Base-by-base conservation (phyloP, 2,797 vertebrate genomes). In the Poecilia wingei region DNA sequence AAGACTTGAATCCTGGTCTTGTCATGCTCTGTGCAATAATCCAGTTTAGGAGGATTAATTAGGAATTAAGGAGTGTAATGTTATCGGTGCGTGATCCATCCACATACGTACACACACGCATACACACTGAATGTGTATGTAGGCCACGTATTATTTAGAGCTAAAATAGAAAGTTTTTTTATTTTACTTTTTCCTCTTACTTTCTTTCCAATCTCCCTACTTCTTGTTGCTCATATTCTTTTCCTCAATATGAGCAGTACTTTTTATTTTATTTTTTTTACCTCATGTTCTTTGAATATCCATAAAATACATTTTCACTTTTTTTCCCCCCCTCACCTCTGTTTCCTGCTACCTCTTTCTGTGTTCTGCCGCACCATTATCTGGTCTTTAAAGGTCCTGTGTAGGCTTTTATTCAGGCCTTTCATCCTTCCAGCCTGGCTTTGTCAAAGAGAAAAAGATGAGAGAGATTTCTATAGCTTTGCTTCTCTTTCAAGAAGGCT, bases 1-100 rank as follows among this genome's bases (percentile, higher is more conserved):
- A 86, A 78, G 77, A 73, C 79, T 86, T 78, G 86, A 90, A 91
- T 93, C 87, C 86, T 89, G 80, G 82, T 78, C 89, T 91, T 89
- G 91, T 90, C 90, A 93, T 89, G 91, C 90, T 92, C 84, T 76
- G 83, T 49, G 41, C 86, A 68, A 45, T 93, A 94, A 94, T 93
- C 92, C 91, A 91, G 84, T 94, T 95, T 93, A 94, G 90, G 86
- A 71, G 93, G 93, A 95, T 95, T 96, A 95, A 95, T 96, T 96
- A 94, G 92, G 94, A 94, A 92, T 96, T 95, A 93, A 89, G 87
- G 88, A 94, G 87, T 94, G 91, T 95, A 94, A 95, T 95, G 90
- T 94, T 94, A 95, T 94, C 88, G 20, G 78, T 85, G 88, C 80
- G 79, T 90, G 90, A 94, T 95, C 90, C 88, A 18, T 83, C 90